Base-by-base conservation (phyloP, 2,113 vertebrate species). In the Crotalus horridus region DNA sequence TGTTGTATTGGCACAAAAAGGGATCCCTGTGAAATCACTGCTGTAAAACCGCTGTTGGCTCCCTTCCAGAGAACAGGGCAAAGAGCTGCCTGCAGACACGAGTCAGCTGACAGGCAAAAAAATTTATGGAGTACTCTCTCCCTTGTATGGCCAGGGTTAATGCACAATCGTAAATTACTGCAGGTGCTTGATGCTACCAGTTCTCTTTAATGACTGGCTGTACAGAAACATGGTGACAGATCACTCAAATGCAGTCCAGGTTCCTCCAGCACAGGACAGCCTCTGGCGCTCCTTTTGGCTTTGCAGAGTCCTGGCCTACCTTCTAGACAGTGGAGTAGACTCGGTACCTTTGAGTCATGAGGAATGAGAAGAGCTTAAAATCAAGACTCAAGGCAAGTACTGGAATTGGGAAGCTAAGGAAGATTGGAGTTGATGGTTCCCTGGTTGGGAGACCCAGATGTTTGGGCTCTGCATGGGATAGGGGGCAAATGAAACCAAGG, bases 111-210 rank as follows among this genome's bases (percentile, higher is more conserved):
- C 93, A 61, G 46, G 93, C 54, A 13, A 89, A 53, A 89, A 23
- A n/a, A 93, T 91, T 91, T 85, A 93, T 93, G 87, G 90, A 59
- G 54, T 24, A 20, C 55, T 91, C 90, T 93, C 87, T 87, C 92
- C 39, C 39, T 74, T 89, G 87, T 87, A 29, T 91, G 93, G 61
- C 90, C 61, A 51, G 64, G 64, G 93, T 89, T 89, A 93, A 91
- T 89, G 86, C 86, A 91, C 2, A 54, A 48, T 85, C 43, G 61
- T 89, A 89, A 93, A 93, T 89, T 91, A 91, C 69, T 85, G 90
- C 93, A 89, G 90, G 29, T 9, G 0, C 55, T 61, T 56, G 1
- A 20, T 61, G 90, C 69, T 91, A 64, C 90, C 24, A 6, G 87
- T 20, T 85, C 55, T 46, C 43, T 85, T 90, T 90, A 90, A 93